Conservation (phyloP, 2,888 invertebrate species). For the Geotrupes spiniger region DNA sequence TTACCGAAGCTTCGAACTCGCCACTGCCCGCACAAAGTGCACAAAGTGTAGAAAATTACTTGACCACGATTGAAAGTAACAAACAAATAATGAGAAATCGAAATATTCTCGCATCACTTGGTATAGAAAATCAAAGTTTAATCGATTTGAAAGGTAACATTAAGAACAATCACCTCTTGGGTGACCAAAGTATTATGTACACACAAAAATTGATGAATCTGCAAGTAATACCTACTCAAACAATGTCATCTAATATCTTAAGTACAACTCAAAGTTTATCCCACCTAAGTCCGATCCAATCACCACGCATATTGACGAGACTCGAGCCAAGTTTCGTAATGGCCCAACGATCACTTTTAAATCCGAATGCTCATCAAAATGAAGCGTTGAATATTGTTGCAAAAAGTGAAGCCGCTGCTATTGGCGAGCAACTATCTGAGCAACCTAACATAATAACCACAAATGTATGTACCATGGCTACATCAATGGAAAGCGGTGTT, state of each 20-base stretch:
- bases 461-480: slow-evolving; percentile 19
- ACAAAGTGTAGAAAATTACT: slow-evolving; percentile 59
- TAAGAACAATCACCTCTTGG: background rate
- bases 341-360: slow-evolving; percentile 31
- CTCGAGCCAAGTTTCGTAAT: slow-evolving; percentile 33
- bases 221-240: slow-evolving; percentile 15
- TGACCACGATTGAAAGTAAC: slow-evolving; percentile 54
- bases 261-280: slow-evolving; percentile 22
- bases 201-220: slow-evolving; percentile 8
- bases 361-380: slow-evolving; percentile 28
- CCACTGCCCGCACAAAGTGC: slow-evolving; percentile 58
- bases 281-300: background rate
- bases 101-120: background rate
- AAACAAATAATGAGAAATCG: slow-evolving; percentile 24
- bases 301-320: background rate
- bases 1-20: slow-evolving; percentile 48
- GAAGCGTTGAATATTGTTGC: slow-evolving; percentile 37
- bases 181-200: slow-evolving; percentile 14
- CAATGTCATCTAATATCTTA: slow-evolving; percentile 26
- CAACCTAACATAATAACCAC: slow-evolving; percentile 23
- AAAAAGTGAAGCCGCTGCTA: slow-evolving; percentile 39
- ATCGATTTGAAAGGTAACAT: slow-evolving; percentile 5
- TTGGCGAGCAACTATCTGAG: slow-evolving; percentile 23
- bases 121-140: background rate
- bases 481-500: slow-evolving; percentile 27